Conservation (phyloP, 2,888 invertebrate species). For the Hololepta plana region DNA sequence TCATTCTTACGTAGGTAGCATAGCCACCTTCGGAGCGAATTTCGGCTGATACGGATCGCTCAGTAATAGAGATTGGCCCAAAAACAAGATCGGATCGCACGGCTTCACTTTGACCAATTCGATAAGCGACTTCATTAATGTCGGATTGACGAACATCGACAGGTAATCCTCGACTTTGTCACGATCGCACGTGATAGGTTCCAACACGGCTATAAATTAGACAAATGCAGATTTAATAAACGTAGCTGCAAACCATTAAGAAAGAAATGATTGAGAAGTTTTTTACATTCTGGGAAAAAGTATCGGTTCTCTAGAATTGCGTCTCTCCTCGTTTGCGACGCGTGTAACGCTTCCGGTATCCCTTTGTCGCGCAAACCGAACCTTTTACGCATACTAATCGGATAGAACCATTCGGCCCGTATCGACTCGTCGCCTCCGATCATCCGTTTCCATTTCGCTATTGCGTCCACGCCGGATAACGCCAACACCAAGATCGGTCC, state of each 20-base stretch:
- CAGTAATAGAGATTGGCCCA: constrained; percentile 55
- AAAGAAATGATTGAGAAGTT: neutral
- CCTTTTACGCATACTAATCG: constrained; percentile 48
- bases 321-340: constrained; percentile 45
- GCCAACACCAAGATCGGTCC: constrained; percentile 55
- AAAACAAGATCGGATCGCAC: constrained; percentile 55
- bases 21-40: constrained; percentile 20
- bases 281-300: constrained; percentile 67
- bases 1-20: constrained; percentile 18
- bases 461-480: constrained; percentile 47
- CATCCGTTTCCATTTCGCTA: constrained; percentile 51
- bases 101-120: constrained; percentile 54
- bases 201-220: constrained; percentile 44
- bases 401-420: constrained; percentile 51
- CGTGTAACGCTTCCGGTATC: constrained; percentile 60
- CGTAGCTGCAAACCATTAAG: too few species aligned
- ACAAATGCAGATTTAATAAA: neutral
- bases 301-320: constrained; percentile 69
- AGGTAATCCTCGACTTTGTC: constrained; percentile 50
- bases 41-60: constrained; percentile 61
- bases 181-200: constrained; percentile 44
- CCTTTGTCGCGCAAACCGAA: constrained; percentile 49
- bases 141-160: constrained; percentile 43
- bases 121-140: constrained; percentile 40
- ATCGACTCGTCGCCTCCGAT: constrained; percentile 52